Conservation (phyloP, 2,113 vertebrate species). For the Gadus chalcogrammus region DNA sequence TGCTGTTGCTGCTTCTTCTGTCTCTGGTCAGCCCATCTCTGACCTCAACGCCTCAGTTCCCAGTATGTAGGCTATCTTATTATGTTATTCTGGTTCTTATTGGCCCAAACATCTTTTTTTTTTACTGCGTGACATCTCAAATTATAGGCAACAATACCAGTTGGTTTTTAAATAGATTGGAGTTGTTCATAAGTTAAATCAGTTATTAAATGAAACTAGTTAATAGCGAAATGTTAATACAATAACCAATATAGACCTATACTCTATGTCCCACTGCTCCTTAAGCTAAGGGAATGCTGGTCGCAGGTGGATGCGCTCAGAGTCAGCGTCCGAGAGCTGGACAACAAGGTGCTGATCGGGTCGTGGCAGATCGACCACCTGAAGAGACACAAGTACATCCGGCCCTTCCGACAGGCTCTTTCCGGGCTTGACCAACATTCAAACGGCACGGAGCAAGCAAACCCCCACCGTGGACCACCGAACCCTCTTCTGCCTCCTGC, state of each 20-base stretch:
- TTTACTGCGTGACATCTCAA: not conserved
- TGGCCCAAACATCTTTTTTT: not conserved
- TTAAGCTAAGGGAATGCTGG: constrained; percentile 51
- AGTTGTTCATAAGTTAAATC: too few relatives aligned
- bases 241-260: not conserved
- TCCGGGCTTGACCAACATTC: constrained; percentile 13
- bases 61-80: constrained; percentile 59
- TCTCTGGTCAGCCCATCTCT: constrained; percentile 53
- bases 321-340: constrained; percentile 70
- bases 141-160: too few relatives aligned
- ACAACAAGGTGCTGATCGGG: constrained; percentile 72
- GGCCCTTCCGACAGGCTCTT: constrained; percentile 9
- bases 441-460: constrained; percentile 17
- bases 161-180: too few relatives aligned
- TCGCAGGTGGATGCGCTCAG: constrained; percentile 72
- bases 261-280: not conserved
- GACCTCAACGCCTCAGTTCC: constrained; percentile 48
- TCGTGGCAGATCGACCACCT: constrained; percentile 78
- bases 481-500: constrained; percentile 56
- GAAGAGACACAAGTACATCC: constrained; percentile 69
- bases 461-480: constrained; percentile 12
- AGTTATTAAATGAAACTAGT: too few relatives aligned
- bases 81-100: not conserved
- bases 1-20: constrained; percentile 60
- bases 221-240: not conserved